Evolutionary conservation across 2,113 vertebrate species (phyloP).

Genomic region (Hemicordylus capensis): DNA sequence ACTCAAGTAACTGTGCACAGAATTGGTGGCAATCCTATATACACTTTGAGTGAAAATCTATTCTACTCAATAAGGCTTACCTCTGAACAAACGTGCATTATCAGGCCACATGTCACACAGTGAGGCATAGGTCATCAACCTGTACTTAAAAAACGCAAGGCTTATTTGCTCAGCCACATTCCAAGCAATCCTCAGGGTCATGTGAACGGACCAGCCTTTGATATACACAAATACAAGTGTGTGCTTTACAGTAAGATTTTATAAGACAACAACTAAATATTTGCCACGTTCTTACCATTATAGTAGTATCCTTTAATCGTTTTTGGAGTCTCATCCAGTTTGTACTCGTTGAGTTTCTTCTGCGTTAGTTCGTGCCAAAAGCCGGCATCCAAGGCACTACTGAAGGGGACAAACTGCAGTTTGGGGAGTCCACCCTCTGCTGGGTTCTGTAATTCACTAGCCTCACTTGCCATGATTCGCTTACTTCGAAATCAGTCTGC

Average conservation of each 20-base stretch:
- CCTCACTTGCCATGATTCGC: constrained; percentile 72
- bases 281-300: constrained; percentile 81
- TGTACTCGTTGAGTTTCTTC: constrained; percentile 93
- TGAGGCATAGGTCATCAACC: background rate
- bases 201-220: no score
- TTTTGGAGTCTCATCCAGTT: constrained; percentile 90
- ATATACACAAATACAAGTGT: no score
- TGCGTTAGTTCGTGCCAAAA: constrained; percentile 98
- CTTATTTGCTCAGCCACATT: no score
- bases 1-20: no score
- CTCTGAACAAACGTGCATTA: background rate
- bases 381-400: constrained; percentile 92
- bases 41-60: no score
- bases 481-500: no score
- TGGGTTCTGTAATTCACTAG: constrained; percentile 22
- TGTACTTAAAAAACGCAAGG: no score
- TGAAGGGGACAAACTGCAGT: constrained; percentile 94
- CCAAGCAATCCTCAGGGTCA: background rate
- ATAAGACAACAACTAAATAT: no score
- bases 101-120: background rate
- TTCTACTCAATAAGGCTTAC: background rate
- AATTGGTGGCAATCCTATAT: no score
- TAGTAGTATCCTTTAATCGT: constrained; percentile 93
- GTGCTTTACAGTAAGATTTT: no score
- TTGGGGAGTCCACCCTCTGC: constrained; percentile 60